These are phyloP conservation scores for Myotis myotis DNA, from an alignment of 2,797 vertebrate genomes.

Conservation along the genomic window DNA sequence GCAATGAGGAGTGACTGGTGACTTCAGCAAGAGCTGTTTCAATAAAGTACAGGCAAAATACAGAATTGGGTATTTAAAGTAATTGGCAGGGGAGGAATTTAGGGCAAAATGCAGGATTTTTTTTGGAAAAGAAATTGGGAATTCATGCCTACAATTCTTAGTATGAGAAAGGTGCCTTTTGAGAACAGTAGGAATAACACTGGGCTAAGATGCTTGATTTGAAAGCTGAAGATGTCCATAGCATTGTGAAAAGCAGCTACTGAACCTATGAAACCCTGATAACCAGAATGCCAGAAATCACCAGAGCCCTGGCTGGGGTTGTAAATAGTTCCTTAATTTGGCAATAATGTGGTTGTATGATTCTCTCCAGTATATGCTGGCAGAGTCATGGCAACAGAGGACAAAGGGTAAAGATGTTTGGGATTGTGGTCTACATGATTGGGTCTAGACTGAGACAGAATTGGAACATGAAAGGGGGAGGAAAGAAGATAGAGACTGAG, in stretches of 20 bases:
- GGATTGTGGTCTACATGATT: not conserved
- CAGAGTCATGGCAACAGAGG: not conserved
- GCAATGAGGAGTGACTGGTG: not conserved
- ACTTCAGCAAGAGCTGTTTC: not conserved
- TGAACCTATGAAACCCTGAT: not conserved
- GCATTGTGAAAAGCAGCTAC: not conserved
- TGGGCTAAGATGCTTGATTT: not conserved
- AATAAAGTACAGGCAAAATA: not conserved
- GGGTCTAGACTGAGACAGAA: not conserved
- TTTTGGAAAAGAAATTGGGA: not conserved
- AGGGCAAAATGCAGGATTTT: not conserved
- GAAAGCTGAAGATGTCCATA: not conserved
- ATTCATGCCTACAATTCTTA: not conserved
- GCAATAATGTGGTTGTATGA: not conserved
- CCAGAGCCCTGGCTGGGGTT: not conserved
- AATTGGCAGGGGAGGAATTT: not conserved
- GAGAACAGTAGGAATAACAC: not conserved
- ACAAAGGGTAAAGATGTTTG: not conserved
- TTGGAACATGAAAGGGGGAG: not conserved
- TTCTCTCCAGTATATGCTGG: not conserved
- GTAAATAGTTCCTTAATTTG: not conserved
- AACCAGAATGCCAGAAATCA: not conserved
- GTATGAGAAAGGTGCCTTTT: not conserved
- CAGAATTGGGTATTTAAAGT: not conserved
- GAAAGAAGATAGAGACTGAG: not conserved